Conservation (phyloP, 1,140 invertebrate species). For the Atta colombica region DNA sequence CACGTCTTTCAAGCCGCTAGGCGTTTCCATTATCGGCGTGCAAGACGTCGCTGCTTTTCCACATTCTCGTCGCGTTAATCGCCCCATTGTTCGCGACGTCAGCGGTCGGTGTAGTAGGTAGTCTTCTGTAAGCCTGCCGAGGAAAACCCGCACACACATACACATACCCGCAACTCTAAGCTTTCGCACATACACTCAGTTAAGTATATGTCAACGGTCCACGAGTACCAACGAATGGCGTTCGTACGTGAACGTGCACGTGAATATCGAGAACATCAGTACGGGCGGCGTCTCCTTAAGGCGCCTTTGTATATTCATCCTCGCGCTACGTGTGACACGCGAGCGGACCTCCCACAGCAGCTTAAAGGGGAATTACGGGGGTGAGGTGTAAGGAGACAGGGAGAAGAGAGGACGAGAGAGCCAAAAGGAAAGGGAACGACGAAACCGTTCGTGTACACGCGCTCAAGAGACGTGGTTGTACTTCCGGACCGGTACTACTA, state of each 20-base stretch:
- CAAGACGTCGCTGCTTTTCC: constrained; percentile 68
- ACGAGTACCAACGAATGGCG: constrained; percentile 21
- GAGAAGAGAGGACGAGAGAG: constrained; percentile 3
- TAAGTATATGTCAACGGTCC: constrained; percentile 40
- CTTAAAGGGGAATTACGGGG: constrained; percentile 73
- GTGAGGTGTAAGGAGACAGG: neutral
- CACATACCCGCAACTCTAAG: constrained; percentile 59
- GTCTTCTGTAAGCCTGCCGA: constrained; percentile 70
- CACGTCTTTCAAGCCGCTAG: constrained; percentile 45
- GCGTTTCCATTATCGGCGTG: constrained; percentile 67
- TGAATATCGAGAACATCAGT: constrained; percentile 62
- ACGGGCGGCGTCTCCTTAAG: constrained; percentile 71
- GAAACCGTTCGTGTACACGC: constrained; percentile 48
- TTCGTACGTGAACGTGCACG: constrained; percentile 43
- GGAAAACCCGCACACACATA: constrained; percentile 52
- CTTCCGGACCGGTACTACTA: constrained; percentile 30
- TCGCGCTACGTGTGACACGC: constrained; percentile 73
- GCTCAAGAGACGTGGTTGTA: constrained; percentile 34
- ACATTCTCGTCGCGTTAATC: constrained; percentile 74
- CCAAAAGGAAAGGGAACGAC: constrained; percentile 27
- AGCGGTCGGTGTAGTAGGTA: constrained; percentile 59
- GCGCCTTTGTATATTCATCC: constrained; percentile 68
- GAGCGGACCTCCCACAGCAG: constrained; percentile 73
- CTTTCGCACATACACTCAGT: constrained; percentile 34
- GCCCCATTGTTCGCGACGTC: constrained; percentile 76